phyloP scores from a whole-genome alignment of 2,888 invertebrate species.

The Allolobophora icterica region DNA sequence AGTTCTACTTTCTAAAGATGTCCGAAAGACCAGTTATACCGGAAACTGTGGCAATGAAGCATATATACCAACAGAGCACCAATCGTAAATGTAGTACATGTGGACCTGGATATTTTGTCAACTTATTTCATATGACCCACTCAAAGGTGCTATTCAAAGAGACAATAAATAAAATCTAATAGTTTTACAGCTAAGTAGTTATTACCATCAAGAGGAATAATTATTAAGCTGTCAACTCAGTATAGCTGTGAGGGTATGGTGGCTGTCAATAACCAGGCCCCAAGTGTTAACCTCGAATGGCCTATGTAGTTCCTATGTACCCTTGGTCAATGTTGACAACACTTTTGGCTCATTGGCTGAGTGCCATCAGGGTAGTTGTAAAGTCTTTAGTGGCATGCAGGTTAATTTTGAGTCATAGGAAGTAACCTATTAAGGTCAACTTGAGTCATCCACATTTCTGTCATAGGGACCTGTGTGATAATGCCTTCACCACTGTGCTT shows the following conservation, averaged over 20 bases:
- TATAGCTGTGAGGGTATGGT: too few species aligned
- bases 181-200: neutral
- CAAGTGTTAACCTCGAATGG: neutral
- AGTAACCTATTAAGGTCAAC: neutral
- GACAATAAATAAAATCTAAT: neutral
- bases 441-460: neutral
- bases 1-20: too few species aligned
- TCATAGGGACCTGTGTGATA: neutral
- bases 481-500: neutral
- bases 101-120: neutral
- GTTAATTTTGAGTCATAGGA: conserved; percentile 10
- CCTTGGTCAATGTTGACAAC: neutral
- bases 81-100: neutral
- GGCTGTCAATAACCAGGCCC: neutral
- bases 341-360: neutral
- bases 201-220: neutral
- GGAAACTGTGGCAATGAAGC: too few species aligned
- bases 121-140: neutral
- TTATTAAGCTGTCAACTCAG: neutral
- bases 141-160: neutral
- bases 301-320: neutral
- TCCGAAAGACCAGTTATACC: too few species aligned
- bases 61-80: too few species aligned
- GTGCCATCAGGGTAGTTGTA: too few species aligned
- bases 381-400: neutral